A percentile compares a stretch with the other conserved stretches of the same genome.
phyloP scores from a whole-genome alignment of 2,888 invertebrate species.

The Pseudococcus jackbeardsleyi region DNA sequence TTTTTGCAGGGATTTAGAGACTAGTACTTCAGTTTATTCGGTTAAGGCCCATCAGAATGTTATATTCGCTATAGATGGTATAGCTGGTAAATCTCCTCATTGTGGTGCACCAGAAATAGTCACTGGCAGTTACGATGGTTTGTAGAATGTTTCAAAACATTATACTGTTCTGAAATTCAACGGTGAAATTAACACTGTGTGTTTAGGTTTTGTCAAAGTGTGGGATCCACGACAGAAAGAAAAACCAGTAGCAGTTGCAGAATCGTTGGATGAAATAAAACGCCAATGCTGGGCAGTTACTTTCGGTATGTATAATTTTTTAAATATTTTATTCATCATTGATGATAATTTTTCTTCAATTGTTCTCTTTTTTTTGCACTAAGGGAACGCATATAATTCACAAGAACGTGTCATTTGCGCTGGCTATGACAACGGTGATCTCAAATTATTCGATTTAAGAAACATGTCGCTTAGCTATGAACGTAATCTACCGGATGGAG shows the following conservation, averaged over 20 bases:
- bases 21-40: conserved; percentile 81
- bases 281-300: conserved; percentile 95
- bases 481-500: conserved; percentile 91
- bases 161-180: not conserved
- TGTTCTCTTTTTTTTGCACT: not conserved
- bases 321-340: not conserved
- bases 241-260: conserved; percentile 90
- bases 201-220: conserved; percentile 78
- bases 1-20: conserved; percentile 82
- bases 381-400: conserved; percentile 86
- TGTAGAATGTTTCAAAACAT: conserved; percentile 31
- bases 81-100: conserved; percentile 83
- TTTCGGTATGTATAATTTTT: conserved; percentile 75
- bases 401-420: conserved; percentile 89
- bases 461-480: conserved; percentile 90
- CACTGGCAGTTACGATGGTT: conserved; percentile 93
- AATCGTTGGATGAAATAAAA: conserved; percentile 79
- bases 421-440: conserved; percentile 96
- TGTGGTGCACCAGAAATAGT: conserved; percentile 96
- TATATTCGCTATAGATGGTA: conserved; percentile 91
- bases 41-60: conserved; percentile 86
- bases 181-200: not conserved
- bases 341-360: not conserved
- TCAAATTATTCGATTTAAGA: conserved; percentile 92
- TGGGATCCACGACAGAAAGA: conserved; percentile 95